These are phyloP conservation scores for Idaea biselata DNA, from an alignment of 2,888 invertebrate species.

Conservation along the genomic window DNA sequence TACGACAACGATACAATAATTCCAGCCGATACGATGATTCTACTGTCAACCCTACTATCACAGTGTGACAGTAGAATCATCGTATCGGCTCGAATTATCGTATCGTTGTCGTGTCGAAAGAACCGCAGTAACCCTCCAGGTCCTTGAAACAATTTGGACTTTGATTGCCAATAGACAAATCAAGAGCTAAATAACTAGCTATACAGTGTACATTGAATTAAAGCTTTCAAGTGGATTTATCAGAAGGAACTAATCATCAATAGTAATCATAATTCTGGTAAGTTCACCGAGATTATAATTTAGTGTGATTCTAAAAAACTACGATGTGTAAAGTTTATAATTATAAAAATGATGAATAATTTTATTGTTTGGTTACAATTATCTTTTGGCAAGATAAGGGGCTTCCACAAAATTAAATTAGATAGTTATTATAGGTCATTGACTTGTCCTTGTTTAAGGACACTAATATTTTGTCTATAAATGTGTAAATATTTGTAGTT, in stretches of 20 bases:
- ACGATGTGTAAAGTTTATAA: not conserved
- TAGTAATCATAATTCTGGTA: constrained; percentile 5
- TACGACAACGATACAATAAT: no score
- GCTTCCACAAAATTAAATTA: no score
- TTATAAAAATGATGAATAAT: not conserved
- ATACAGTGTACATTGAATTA: not conserved
- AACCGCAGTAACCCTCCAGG: not conserved
- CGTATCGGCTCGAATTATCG: no score
- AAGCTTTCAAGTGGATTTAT: constrained; percentile 16
- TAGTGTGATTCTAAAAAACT: not conserved
- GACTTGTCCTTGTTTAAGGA: not conserved
- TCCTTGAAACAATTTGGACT: no score
- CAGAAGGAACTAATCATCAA: not conserved
- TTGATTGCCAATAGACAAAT: not conserved
- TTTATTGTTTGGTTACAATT: no score
- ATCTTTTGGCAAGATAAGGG: no score
- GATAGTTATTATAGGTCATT: not conserved
- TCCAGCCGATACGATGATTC: no score
- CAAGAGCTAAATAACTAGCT: constrained; percentile 3
- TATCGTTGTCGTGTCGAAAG: no score
- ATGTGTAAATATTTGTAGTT: not conserved
- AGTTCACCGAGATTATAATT: not conserved
- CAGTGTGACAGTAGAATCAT: no score
- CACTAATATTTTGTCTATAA: not conserved
- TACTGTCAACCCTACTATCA: no score